A percentile compares a stretch with the other conserved stretches of the same genome.
phyloP scores from a whole-genome alignment of 2,888 invertebrate genomes.

The Drosophila quinaria region DNA sequence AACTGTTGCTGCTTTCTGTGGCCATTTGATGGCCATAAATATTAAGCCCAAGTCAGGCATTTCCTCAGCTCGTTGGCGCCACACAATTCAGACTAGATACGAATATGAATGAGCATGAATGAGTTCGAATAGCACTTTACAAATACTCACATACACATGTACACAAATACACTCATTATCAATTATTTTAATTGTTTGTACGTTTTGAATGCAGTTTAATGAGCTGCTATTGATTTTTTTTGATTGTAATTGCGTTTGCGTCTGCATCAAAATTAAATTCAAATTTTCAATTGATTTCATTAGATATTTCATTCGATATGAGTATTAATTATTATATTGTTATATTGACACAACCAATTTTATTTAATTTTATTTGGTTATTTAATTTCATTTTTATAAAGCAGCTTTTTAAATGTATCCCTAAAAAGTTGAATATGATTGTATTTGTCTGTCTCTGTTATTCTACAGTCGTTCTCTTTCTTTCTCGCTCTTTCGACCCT shows the following conservation, averaged over 20 bases:
- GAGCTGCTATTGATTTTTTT: background rate
- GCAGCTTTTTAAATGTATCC: background rate
- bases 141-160: background rate
- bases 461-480: background rate
- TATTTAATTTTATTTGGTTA: background rate
- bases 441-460: background rate
- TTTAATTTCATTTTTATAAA: background rate
- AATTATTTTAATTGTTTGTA: slow-evolving; percentile 6
- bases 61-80: slow-evolving; percentile 20
- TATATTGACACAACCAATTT: background rate
- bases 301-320: background rate
- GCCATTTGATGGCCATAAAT: slow-evolving; percentile 40
- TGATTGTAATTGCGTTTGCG: background rate
- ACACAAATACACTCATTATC: background rate
- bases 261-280: background rate
- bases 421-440: background rate
- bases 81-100: background rate
- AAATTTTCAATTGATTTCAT: background rate
- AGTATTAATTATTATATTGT: background rate
- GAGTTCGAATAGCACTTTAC: slow-evolving; percentile 1
- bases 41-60: slow-evolving; percentile 4
- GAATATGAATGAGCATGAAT: slow-evolving; percentile 3
- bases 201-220: background rate
- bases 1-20: slow-evolving; percentile 23
- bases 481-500: background rate